A percentile compares a stretch with the other conserved stretches of the same genome.
These are phyloP conservation scores for Seriola rivoliana DNA, from an alignment of 2,113 vertebrate species.

Conservation along the genomic window DNA sequence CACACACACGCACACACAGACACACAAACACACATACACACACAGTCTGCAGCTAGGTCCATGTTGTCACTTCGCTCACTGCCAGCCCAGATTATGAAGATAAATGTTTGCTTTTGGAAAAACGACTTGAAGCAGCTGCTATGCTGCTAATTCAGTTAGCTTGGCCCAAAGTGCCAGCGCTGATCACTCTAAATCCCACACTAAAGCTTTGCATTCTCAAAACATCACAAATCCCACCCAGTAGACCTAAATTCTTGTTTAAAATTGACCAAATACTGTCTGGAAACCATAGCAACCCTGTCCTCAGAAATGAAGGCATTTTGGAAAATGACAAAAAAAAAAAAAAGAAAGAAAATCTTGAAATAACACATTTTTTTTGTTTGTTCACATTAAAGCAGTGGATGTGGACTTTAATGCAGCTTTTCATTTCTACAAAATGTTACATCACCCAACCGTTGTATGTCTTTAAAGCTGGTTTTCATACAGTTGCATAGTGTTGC, in stretches of 20 bases:
- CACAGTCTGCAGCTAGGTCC: conserved; percentile 33
- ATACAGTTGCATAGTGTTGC: neutral
- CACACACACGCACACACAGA: neutral
- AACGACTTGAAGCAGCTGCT: conserved; percentile 72
- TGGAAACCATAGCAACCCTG: neutral
- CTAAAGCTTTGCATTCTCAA: conserved; percentile 39
- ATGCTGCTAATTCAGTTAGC: conserved; percentile 71
- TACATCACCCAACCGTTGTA: neutral
- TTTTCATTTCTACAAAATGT: neutral
- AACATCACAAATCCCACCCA: conserved; percentile 40
- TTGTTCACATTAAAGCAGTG: neutral
- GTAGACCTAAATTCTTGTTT: conserved; percentile 12
- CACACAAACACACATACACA: conserved; percentile 29
- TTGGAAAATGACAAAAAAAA: neutral
- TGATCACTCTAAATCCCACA: conserved; percentile 63
- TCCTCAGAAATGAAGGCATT: neutral
- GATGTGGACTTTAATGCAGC: neutral
- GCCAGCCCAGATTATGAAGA: conserved; percentile 76
- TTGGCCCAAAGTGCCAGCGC: conserved; percentile 39
- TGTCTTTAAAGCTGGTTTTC: neutral
- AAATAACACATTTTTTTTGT: neutral
- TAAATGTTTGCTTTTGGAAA: conserved; percentile 74
- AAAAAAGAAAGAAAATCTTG: neutral
- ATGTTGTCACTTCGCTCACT: conserved; percentile 57
- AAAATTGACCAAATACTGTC: conserved; percentile 13